These are phyloP conservation scores for Erebia aethiops DNA, from an alignment of 2,888 invertebrate genomes.

Conservation along the genomic window DNA sequence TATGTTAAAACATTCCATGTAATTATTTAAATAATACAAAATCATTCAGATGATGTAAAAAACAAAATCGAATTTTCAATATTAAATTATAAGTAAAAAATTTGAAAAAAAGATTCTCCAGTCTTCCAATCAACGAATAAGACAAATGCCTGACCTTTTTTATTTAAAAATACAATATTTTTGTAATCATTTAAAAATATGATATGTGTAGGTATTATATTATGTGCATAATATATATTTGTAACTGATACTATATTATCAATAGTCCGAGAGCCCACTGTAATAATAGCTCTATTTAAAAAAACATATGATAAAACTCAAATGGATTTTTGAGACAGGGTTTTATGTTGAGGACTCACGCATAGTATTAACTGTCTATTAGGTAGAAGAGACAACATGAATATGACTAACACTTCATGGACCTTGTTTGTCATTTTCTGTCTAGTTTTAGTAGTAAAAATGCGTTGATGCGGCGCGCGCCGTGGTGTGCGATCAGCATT, in stretches of 20 bases:
- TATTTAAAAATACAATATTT: neutral
- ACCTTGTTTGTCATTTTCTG: no score
- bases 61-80: neutral
- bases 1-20: neutral
- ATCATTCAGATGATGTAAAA: neutral
- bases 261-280: neutral
- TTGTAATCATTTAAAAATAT: constrained; percentile 8
- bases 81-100: neutral
- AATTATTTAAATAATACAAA: neutral
- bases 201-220: no score
- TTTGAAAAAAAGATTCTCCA: neutral
- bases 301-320: no score
- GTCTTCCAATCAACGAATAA: neutral
- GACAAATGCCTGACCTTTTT: neutral
- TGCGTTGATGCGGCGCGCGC: no score
- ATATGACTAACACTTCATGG: no score
- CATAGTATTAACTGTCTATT: neutral
- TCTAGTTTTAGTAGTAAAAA: no score
- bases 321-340: neutral
- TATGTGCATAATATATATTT: neutral
- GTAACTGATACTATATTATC: neutral
- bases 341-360: neutral
- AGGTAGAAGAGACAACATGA: neutral
- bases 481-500: neutral
- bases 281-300: neutral